These are phyloP conservation scores for Neogale vison DNA, from an alignment of 2,113 vertebrate species.

Conservation along the genomic window DNA sequence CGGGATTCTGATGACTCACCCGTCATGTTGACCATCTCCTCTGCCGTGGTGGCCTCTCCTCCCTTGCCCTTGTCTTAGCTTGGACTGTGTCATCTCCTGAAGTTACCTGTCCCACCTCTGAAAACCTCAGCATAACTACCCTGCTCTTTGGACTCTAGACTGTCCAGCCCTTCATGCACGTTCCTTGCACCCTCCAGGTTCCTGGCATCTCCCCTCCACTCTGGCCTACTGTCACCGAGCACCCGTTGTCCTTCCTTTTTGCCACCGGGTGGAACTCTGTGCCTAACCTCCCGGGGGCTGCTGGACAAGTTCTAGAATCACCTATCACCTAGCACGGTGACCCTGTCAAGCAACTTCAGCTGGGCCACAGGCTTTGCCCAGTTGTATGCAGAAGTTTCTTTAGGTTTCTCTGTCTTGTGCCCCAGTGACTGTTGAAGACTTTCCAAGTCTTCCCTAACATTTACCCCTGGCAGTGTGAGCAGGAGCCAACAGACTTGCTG, in stretches of 20 bases:
- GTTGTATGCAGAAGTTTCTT: too few species aligned
- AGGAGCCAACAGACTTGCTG: background rate
- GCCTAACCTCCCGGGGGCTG: background rate
- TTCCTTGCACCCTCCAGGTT: background rate
- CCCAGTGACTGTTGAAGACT: background rate
- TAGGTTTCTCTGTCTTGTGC: background rate
- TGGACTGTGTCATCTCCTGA: background rate
- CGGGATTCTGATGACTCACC: background rate
- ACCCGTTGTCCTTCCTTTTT: background rate
- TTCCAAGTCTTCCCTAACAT: background rate
- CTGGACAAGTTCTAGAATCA: background rate
- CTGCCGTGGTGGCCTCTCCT: background rate
- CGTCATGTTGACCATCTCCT: background rate
- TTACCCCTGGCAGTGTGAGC: background rate
- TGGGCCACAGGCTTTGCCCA: background rate
- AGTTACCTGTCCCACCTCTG: background rate
- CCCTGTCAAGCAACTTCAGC: background rate
- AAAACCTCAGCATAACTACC: background rate
- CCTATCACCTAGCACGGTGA: background rate
- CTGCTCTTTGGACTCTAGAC: background rate
- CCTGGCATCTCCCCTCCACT: background rate
- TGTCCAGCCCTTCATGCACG: too few species aligned
- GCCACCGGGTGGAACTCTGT: background rate
- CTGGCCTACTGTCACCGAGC: rapidly evolving
- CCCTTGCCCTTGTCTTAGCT: background rate